A percentile compares a stretch with the other conserved stretches of the same genome.
Conservation (phyloP, 2,797 vertebrate species). For the Amazonetta brasiliensis region DNA sequence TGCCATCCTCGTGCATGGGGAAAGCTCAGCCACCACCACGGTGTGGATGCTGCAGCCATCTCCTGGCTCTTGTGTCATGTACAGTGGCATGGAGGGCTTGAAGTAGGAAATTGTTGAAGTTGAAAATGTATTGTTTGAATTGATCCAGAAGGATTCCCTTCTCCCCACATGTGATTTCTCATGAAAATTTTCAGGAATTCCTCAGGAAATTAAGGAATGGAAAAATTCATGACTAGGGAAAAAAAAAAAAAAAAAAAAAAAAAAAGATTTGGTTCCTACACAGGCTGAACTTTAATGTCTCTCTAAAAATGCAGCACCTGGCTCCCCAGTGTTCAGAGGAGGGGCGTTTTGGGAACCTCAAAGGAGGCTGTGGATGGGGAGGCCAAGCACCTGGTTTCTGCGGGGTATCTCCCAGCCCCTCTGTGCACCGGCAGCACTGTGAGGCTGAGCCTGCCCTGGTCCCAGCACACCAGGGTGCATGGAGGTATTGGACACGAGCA, state of each 20-base stretch:
- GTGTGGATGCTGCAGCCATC: fast-evolving
- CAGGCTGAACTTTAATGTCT: background rate
- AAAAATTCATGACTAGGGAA: background rate
- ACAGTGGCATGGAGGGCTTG: background rate
- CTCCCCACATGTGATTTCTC: background rate
- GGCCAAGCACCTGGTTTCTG: background rate
- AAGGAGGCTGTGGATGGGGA: background rate
- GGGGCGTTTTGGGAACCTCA: background rate
- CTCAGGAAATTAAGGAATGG: background rate
- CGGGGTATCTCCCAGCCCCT: background rate
- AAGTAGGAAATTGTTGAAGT: background rate
- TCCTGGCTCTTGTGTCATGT: fast-evolving
- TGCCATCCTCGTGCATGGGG: background rate
- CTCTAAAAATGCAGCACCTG: background rate
- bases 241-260: background rate
- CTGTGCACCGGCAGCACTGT: background rate
- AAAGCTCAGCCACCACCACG: background rate
- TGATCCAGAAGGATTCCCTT: background rate
- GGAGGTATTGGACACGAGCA: fast-evolving
- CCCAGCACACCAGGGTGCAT: no score
- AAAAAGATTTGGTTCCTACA: background rate
- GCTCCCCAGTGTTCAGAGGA: background rate
- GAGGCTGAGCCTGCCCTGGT: background rate
- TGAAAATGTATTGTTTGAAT: background rate
- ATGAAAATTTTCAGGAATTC: background rate